Base-by-base conservation (phyloP, 1,140 invertebrate genomes). In the Drosophila sulfurigaster region DNA sequence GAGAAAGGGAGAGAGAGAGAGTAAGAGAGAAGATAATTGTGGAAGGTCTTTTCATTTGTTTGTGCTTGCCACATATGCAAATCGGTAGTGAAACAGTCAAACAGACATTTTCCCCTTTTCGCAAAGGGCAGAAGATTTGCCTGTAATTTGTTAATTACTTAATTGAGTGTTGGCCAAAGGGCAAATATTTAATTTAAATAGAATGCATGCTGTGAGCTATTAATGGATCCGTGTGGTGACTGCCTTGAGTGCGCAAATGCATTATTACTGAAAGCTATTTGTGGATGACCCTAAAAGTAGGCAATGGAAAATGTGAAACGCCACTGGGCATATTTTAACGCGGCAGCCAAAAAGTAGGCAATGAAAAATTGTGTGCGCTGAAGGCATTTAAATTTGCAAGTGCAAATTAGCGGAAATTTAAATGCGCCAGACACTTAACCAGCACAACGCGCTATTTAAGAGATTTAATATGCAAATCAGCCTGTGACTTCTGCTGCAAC, bases 61-160 rank as follows among this genome's bases (percentile, higher is more conserved):
- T 78, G 73, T 52, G 20, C 60, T 52, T 79, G 64, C 68, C 79
- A 25, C 20, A 79, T 82, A 86, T 86, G 82, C 76, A 82, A 86
- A 82, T 87, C 68, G 32, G 15, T 20, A 67, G n/a, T 25, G 20
- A 41, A 66, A 60, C 45, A 69, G 30, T 32, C 16, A 70, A 7
- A 57, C 58, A 48, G 20, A 11, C 54, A 67, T 30, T 54, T 45
- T 54, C 41, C 51, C 46, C 46, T n/a, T 49, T 6, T 2, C 13
- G 28, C 46, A 63, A 38, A 35, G 62, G 45, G 30, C 73, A 38
- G 11, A 56, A 59, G 46, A 56, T 70, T 57, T 69, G 43, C 65
- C 13, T 69, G 73, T 83, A 81, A 89, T 83, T 83, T 81, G 70
- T 83, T 89, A 88, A 88, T 88, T 88, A 89, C 80, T 73, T 88